Percentiles rank a stretch among this genome's conserved stretches.
These are phyloP conservation scores for Oncorhynchus keta DNA, from an alignment of 2,113 vertebrate species.

Conservation along the genomic window DNA sequence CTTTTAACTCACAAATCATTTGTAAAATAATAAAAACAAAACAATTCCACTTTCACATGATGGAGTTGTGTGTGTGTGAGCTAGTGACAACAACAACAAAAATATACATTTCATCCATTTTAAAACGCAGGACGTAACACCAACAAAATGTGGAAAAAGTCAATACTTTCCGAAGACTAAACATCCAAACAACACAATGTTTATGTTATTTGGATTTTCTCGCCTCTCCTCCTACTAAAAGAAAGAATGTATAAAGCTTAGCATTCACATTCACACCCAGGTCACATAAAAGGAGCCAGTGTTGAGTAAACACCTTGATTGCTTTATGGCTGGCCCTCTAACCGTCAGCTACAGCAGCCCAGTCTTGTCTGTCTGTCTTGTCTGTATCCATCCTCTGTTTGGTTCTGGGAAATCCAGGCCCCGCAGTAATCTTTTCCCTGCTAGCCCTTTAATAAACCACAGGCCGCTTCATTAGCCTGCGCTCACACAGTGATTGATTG, in stretches of 20 bases:
- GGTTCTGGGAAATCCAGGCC: slow-evolving; percentile 49
- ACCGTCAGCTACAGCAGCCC: slow-evolving; percentile 34
- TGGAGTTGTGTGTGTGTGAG: too few species aligned
- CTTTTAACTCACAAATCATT: too few species aligned
- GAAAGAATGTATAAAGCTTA: slow-evolving; percentile 30
- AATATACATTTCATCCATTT: too few species aligned
- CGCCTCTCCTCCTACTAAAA: slow-evolving; percentile 14
- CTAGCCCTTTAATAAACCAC: slow-evolving; percentile 70
- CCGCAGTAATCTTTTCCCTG: slow-evolving; percentile 61
- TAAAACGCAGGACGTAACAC: too few species aligned
- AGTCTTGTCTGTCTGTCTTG: not conserved
- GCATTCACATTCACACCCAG: slow-evolving; percentile 54
- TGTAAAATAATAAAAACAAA: too few species aligned
- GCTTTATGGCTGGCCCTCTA: slow-evolving; percentile 52
- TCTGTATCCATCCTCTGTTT: slow-evolving; percentile 40
- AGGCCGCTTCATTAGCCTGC: slow-evolving; percentile 72
- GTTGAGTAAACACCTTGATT: slow-evolving; percentile 63
- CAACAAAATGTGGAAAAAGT: too few species aligned
- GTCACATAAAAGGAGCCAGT: slow-evolving; percentile 42
- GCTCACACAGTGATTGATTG: slow-evolving; percentile 87
- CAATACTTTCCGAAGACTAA: not conserved
- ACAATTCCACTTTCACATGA: too few species aligned
- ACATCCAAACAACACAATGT: not conserved
- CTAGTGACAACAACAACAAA: too few species aligned
- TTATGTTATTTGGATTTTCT: slow-evolving; percentile 14